These are phyloP conservation scores for Neocrepidodera transversa DNA, from an alignment of 2,888 invertebrate species.

Conservation along the genomic window DNA sequence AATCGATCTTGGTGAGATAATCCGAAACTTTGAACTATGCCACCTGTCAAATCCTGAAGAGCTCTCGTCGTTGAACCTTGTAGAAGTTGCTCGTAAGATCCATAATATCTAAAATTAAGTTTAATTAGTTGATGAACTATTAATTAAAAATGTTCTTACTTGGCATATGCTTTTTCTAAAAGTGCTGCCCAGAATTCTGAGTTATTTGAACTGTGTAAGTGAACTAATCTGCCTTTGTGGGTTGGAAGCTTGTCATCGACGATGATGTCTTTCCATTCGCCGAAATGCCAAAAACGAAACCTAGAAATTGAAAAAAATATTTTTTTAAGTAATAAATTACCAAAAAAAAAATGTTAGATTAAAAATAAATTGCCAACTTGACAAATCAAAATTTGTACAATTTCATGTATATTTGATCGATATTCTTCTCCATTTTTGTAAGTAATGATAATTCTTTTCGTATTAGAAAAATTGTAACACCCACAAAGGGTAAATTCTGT, in stretches of 20 bases:
- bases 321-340: too few species aligned
- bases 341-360: too few species aligned
- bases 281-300: slow-evolving; percentile 83
- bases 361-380: too few species aligned
- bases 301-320: slow-evolving; percentile 56
- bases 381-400: too few species aligned
- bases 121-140: too few species aligned
- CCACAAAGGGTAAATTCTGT: too few species aligned
- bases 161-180: slow-evolving; percentile 82
- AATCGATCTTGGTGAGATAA: slow-evolving; percentile 70
- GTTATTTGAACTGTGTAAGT: slow-evolving; percentile 67
- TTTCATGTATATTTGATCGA: too few species aligned
- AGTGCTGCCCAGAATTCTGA: slow-evolving; percentile 80
- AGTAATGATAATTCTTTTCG: too few species aligned
- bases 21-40: slow-evolving; percentile 76
- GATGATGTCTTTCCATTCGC: slow-evolving; percentile 76
- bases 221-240: slow-evolving; percentile 69
- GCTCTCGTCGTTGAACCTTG: slow-evolving; percentile 72
- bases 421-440: too few species aligned
- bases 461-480: too few species aligned
- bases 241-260: slow-evolving; percentile 81
- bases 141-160: too few species aligned
- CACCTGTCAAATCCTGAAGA: slow-evolving; percentile 76
- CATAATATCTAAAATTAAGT: slow-evolving; percentile 65
- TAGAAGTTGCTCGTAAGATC: slow-evolving; percentile 71